Percentiles rank a stretch among this genome's conserved stretches.
These are phyloP conservation scores for Bostrychus sinensis DNA, from an alignment of 2,113 vertebrate genomes.

Conservation along the genomic window DNA sequence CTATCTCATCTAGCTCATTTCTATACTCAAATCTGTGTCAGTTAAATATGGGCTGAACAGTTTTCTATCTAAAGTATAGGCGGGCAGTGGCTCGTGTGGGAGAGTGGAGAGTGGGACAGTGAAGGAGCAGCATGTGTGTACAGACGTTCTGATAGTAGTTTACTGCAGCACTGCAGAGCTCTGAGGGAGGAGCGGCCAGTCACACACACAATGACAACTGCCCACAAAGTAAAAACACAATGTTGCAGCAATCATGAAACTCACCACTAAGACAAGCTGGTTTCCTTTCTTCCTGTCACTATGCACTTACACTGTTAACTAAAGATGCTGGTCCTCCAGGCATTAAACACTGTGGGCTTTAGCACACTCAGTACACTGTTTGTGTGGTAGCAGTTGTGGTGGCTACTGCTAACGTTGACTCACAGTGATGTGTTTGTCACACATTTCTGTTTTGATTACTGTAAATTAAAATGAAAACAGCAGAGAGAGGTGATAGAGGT, in stretches of 20 bases:
- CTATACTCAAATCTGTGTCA: conserved; percentile 1
- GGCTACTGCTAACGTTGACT: conserved; percentile 46
- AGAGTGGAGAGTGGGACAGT: too few species aligned
- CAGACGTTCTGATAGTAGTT: conserved; percentile 71
- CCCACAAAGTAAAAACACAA: conserved; percentile 31
- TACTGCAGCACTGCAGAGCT: conserved; percentile 75
- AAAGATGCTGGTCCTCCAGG: background rate
- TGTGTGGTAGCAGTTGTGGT: conserved; percentile 22
- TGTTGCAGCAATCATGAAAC: conserved; percentile 20
- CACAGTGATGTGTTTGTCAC: conserved; percentile 34
- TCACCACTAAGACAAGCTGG: conserved; percentile 10
- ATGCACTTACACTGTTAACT: conserved; percentile 7
- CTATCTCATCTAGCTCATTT: conserved; percentile 19
- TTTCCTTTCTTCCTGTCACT: conserved; percentile 14
- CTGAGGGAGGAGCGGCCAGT: conserved; percentile 48
- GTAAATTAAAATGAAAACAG: conserved; percentile 8
- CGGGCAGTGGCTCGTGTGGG: conserved; percentile 29
- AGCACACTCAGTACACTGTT: background rate
- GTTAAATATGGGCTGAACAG: conserved; percentile 13
- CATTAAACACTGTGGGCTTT: background rate
- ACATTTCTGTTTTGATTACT: conserved; percentile 28
- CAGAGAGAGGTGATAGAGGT: conserved; percentile 14
- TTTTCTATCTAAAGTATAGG: conserved; percentile 13
- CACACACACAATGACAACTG: conserved; percentile 55
- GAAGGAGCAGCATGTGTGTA: conserved; percentile 63